Base-by-base conservation (phyloP, 2,888 invertebrate species). In the Microctonus aethiopoides region DNA sequence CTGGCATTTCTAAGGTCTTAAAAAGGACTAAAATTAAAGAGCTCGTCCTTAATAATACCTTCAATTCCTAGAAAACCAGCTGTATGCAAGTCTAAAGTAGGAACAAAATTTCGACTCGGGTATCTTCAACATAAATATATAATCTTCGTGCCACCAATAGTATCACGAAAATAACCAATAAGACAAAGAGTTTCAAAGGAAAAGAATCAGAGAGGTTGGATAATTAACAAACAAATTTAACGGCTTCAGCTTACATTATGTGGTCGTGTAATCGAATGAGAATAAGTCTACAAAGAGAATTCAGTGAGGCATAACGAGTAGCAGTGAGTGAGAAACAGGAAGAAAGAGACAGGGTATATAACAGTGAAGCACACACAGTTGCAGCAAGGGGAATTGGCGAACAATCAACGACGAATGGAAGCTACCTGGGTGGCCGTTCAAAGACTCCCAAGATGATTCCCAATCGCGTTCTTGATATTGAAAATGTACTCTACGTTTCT, bases 371-470 rank as follows among this genome's bases (percentile, higher is more conserved):
- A 70, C 70, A 72, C 59, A 60, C 56, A 59, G 65, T 65, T 34
- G 54, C 39, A 39, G 39, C n/a, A 13, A 39, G 46, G 46, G 6
- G 67, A 74, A 73, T 72, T 76, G 74, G 65, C 66, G 77, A 77
- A 80, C 80, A 81, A 81, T 80, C 81, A 78, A 70, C 77, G 73
- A 75, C 77, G 77, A 78, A 80, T 78, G 75, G 74, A 70, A 74
- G 5, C 81, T 74, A 78, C 81, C 75, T 81, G 80, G 80, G 81
- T 80, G 80, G 81, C 75, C 76, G 73, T 72, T 69, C 75, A 71
- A 74, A 74, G 66, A 60, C 59, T 54, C 32, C 56, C 54, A 57
- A 54, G 41, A 41, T 24, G 62, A 46, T n/a, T 24, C 13, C 29
- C 46, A 62, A 62, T 46, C 29, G 46, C 16, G 46, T 26, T 62